Percentiles rank a stretch among this genome's conserved stretches.
These are phyloP conservation scores for Pholis gunnellus DNA, from an alignment of 2,113 vertebrate genomes.

Conservation along the genomic window DNA sequence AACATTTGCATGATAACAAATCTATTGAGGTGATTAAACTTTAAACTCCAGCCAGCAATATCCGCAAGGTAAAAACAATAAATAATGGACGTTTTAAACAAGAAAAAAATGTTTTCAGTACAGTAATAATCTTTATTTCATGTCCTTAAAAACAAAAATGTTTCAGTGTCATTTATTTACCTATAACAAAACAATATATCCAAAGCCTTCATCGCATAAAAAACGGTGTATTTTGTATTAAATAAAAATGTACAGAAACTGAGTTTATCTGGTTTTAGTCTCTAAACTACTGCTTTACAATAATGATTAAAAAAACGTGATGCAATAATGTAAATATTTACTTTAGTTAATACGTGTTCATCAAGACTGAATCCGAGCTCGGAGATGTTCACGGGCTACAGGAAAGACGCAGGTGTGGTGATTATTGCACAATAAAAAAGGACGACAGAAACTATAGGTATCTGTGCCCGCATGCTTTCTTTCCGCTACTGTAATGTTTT, in stretches of 20 bases:
- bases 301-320: neutral
- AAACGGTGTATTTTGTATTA: neutral
- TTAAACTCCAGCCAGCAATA: neutral
- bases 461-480: neutral
- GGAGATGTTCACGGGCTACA: neutral
- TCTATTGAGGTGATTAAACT: neutral
- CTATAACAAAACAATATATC: neutral
- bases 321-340: neutral
- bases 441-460: neutral
- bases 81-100: neutral
- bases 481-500: neutral
- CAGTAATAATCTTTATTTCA: neutral
- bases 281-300: neutral
- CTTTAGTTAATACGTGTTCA: neutral
- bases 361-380: neutral
- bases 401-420: constrained; percentile 11
- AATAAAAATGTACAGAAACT: neutral
- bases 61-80: neutral
- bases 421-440: neutral
- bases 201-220: neutral
- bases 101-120: too few species aligned
- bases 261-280: neutral
- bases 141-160: neutral
- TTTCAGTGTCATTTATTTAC: neutral
- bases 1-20: neutral